Conservation (phyloP, 35 echinoderm and acorn worm species). For the Hemicentrotus pulcherrimus region DNA sequence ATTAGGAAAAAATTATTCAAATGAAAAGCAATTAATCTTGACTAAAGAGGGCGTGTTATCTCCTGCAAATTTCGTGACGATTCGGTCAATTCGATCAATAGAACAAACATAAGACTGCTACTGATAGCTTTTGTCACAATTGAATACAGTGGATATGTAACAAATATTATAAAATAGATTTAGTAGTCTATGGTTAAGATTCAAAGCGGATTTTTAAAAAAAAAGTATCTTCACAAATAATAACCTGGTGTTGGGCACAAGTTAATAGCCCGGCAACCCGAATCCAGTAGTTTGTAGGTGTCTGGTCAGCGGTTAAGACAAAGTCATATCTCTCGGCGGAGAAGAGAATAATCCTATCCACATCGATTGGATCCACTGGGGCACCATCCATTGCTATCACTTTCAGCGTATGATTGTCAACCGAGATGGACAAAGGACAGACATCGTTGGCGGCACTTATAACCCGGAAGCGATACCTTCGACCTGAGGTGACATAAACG, state of each 20-base stretch:
- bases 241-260: slow-evolving; percentile 26
- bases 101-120: too few relatives aligned
- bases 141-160: too few relatives aligned
- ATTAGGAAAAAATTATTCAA: too few relatives aligned
- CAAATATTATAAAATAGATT: too few relatives aligned
- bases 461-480: slow-evolving; percentile 70
- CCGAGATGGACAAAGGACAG: slow-evolving; percentile 59
- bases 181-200: too few relatives aligned
- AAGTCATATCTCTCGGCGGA: slow-evolving; percentile 90
- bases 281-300: slow-evolving; percentile 81
- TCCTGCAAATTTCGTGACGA: too few relatives aligned
- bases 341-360: slow-evolving; percentile 46
- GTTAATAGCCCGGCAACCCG: slow-evolving; percentile 59
- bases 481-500: slow-evolving; percentile 35
- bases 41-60: too few relatives aligned
- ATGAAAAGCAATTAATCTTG: too few relatives aligned
- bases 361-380: slow-evolving; percentile 49
- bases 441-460: slow-evolving; percentile 58
- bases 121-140: too few relatives aligned
- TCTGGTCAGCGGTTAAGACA: slow-evolving; percentile 66
- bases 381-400: slow-evolving; percentile 80
- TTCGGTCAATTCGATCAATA: too few relatives aligned
- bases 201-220: too few relatives aligned
- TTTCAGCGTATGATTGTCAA: slow-evolving; percentile 67
- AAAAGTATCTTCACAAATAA: background rate